Conservation (phyloP, 2,797 vertebrate species). For the Acanthurus leucopareius region DNA sequence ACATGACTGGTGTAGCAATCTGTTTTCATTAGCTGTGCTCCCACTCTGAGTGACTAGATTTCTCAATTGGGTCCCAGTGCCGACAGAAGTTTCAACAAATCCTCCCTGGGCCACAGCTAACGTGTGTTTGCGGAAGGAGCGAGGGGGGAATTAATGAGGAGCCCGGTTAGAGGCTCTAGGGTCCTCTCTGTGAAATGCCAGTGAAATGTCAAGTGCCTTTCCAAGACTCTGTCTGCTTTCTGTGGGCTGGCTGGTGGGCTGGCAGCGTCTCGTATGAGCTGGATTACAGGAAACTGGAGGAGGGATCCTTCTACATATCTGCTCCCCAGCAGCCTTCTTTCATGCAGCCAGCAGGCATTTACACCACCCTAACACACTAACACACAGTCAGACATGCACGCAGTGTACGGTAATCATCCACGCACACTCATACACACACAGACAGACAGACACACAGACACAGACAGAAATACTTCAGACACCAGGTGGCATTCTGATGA, state of each 20-base stretch:
- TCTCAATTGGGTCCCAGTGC: constrained; percentile 40
- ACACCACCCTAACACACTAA: constrained; percentile 39
- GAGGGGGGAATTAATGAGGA: constrained; percentile 68
- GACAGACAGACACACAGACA: constrained; percentile 29
- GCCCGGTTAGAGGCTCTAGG: constrained; percentile 61
- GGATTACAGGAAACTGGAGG: constrained; percentile 66
- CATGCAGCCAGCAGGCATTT: constrained; percentile 49
- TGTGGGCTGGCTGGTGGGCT: constrained; percentile 40
- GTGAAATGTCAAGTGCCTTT: constrained; percentile 82
- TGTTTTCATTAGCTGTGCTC: constrained; percentile 56
- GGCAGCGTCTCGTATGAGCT: constrained; percentile 58
- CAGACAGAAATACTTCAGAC: constrained; percentile 19
- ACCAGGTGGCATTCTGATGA: constrained; percentile 62
- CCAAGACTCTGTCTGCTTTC: constrained; percentile 65
- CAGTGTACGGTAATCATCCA: background rate
- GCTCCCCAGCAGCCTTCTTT: constrained; percentile 54
- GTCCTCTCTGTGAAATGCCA: constrained; percentile 75
- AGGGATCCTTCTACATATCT: constrained; percentile 62
- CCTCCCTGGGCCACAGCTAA: constrained; percentile 39
- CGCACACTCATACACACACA: constrained; percentile 14
- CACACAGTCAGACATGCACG: constrained; percentile 21
- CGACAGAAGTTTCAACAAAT: constrained; percentile 51
- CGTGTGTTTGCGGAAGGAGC: constrained; percentile 54
- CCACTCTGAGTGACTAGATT: constrained; percentile 36
- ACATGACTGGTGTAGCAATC: constrained; percentile 30